These are phyloP conservation scores for Phrynocephalus versicolor DNA, from an alignment of 2,113 vertebrate species.

Conservation along the genomic window DNA sequence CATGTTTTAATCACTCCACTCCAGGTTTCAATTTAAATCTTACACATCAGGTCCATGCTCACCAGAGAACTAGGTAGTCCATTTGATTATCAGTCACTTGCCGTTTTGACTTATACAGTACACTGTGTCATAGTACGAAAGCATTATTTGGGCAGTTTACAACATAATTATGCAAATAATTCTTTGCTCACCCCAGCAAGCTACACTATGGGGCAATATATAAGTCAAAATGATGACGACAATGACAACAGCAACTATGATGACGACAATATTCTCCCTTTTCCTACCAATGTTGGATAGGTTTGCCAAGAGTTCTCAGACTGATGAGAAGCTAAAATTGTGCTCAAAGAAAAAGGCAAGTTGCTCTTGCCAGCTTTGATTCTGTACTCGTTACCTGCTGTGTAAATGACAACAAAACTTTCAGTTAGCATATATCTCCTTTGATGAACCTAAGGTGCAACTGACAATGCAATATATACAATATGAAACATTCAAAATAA, in stretches of 20 bases:
- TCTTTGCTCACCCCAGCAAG: not conserved
- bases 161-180: not conserved
- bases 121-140: too few species aligned
- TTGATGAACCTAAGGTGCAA: not conserved
- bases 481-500: conserved; percentile 23
- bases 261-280: too few species aligned
- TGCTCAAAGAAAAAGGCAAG: not conserved
- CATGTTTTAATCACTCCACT: not conserved
- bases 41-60: not conserved
- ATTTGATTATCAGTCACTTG: not conserved
- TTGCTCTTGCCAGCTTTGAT: not conserved
- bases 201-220: too few species aligned
- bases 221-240: too few species aligned
- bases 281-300: not conserved
- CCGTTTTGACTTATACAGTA: too few species aligned
- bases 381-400: not conserved
- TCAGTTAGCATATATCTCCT: not conserved
- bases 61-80: not conserved
- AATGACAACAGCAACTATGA: too few species aligned
- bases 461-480: not conserved
- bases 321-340: not conserved
- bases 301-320: not conserved
- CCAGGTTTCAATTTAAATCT: not conserved
- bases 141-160: too few species aligned
- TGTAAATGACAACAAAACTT: not conserved